Evolutionary conservation across 1,140 invertebrate species (phyloP).

Genomic region (Platorchestia sp.): DNA sequence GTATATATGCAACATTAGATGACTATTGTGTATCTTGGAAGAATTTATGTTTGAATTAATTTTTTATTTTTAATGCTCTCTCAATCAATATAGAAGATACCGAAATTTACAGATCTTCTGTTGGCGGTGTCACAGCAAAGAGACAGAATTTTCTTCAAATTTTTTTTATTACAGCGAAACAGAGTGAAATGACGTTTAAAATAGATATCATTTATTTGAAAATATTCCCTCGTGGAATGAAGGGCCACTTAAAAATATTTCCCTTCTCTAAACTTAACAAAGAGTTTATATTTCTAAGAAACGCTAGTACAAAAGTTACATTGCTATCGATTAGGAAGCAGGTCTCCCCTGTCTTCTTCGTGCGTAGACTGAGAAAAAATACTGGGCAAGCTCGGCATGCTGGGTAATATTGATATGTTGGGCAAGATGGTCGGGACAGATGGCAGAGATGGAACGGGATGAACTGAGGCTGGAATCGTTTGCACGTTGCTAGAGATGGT

Average conservation of each 20-base stretch:
- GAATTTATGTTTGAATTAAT: background rate
- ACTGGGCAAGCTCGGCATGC: background rate
- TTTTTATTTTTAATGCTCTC: background rate
- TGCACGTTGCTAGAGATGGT: background rate
- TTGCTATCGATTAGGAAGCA: background rate
- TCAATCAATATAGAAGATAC: background rate
- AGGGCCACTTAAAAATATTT: background rate
- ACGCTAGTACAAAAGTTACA: background rate
- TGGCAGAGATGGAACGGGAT: background rate
- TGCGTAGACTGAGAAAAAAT: background rate
- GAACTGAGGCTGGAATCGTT: background rate
- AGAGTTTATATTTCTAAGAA: background rate
- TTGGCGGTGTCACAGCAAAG: background rate
- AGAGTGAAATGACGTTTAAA: background rate
- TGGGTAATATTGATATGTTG: background rate
- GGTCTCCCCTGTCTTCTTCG: background rate
- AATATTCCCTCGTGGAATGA: background rate
- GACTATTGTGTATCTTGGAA: background rate
- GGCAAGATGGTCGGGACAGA: constrained; percentile 4
- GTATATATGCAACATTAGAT: background rate
- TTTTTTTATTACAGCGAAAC: background rate
- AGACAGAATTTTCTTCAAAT: background rate
- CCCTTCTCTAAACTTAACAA: background rate
- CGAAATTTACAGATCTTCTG: background rate
- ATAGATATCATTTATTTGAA: background rate